Conservation (phyloP, 2,888 invertebrate species). For the Pilophorus perplexus region DNA sequence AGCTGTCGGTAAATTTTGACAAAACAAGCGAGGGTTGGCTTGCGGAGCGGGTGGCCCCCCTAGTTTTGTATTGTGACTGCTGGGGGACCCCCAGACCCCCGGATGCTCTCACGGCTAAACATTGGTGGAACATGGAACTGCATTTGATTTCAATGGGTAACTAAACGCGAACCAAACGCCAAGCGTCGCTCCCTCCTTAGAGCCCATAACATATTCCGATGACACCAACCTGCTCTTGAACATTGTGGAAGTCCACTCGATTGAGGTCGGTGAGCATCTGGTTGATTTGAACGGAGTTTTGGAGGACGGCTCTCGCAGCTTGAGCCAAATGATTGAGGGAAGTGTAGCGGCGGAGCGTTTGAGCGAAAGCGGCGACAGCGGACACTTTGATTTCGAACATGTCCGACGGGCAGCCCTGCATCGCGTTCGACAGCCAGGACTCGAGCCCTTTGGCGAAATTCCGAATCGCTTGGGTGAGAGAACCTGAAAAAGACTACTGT, state of each 20-base stretch:
- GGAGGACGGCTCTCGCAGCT: constrained; percentile 91
- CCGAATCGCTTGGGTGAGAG: constrained; percentile 87
- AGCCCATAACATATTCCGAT: background rate
- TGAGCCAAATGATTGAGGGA: constrained; percentile 95
- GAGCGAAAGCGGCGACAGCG: constrained; percentile 87
- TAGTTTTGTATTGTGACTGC: no score
- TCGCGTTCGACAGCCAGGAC: constrained; percentile 77
- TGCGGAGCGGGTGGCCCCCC: no score
- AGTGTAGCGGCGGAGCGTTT: constrained; percentile 92
- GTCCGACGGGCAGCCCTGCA: constrained; percentile 76
- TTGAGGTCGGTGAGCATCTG: constrained; percentile 97
- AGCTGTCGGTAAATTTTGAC: no score
- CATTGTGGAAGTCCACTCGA: constrained; percentile 96
- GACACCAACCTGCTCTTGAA: constrained; percentile 69
- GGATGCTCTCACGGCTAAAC: no score
- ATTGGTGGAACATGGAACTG: no score
- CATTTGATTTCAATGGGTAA: background rate
- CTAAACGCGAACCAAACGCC: no score
- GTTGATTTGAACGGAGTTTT: constrained; percentile 89
- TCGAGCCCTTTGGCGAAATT: constrained; percentile 93
- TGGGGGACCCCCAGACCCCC: no score
- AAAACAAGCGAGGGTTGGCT: no score
- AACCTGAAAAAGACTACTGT: constrained; percentile 56
- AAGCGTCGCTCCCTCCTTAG: background rate
- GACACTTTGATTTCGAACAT: constrained; percentile 79